Conservation (phyloP, 2,113 vertebrate genomes). For the Crotophaga sulcirostris region DNA sequence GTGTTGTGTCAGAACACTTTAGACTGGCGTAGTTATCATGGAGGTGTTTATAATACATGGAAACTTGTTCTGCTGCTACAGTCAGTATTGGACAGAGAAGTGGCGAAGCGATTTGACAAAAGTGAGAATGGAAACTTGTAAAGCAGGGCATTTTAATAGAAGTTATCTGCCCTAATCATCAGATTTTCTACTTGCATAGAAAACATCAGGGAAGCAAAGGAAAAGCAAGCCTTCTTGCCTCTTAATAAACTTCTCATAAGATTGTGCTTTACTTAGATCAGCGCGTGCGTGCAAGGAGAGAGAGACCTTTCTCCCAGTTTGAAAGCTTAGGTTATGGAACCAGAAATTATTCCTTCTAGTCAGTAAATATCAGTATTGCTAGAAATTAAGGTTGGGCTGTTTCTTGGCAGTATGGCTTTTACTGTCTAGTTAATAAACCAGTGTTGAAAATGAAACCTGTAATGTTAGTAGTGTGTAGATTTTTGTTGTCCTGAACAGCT, state of each 20-base stretch:
- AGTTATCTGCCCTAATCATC: neutral
- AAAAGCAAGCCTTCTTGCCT: neutral
- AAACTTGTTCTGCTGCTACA: neutral
- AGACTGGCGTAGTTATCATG: neutral
- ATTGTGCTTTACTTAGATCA: neutral
- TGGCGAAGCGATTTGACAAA: neutral
- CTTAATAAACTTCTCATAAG: neutral
- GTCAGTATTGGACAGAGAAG: neutral
- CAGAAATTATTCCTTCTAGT: neutral
- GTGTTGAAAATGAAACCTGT: neutral
- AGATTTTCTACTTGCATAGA: neutral
- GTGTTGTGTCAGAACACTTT: neutral
- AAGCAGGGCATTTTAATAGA: neutral
- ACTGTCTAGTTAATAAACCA: neutral
- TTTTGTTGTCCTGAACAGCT: neutral
- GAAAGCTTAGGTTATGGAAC: neutral
- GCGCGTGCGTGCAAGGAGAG: neutral
- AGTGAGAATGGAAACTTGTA: neutral
- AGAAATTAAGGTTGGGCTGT: neutral
- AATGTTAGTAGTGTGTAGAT: neutral
- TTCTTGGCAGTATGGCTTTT: neutral
- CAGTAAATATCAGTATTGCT: neutral
- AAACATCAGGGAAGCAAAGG: neutral
- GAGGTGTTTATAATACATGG: neutral
- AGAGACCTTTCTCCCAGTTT: neutral